Evolutionary conservation across 37 sponge, comb jelly and placozoan species (phyloP), one percentile per base, ranked within the genome.

Genomic region (Chondrosia reniformis): DNA sequence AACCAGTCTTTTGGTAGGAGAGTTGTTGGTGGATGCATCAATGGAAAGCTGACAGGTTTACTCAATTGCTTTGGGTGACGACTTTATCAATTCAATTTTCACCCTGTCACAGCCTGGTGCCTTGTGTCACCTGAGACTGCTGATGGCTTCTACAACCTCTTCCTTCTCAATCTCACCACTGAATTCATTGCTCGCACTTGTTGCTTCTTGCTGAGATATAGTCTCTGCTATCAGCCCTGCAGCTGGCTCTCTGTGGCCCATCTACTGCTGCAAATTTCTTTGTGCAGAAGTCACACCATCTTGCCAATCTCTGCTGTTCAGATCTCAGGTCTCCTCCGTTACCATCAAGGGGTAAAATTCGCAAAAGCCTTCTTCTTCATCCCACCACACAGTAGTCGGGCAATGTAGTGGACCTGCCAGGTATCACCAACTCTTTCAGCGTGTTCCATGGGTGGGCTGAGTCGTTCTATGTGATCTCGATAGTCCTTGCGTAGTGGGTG

Each of bases 101-200:
- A 49, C 54, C 54, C 54, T 49, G 54, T 49, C 54, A 49, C 54
- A 49, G 54, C 54, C 54, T 49, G 54, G 54, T 49, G 54, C 54
- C 54, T 49, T 49, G 54, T 49, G 54, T 49, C 17, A 17, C 54
- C 17, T 49, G 15, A 49, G 17, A 17, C 17, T 49, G 17, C 54
- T 49, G 54, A 49, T 49, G 54, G 54, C 54, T 17, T 49, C 54
- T 49, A 49, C 54, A 12, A 49, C 54, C 54, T 49, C 54, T 17
- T 49, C 54, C 54, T 49, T 49, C 54, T 49, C 17, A 49, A 49
- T 49, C 54, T 49, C 54, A 17, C 54, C 54, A 49, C 54, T 49
- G 54, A 17, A 17, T 49, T 17, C 54, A n/a, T 49, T 17, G 15
- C 54, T 49, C 17, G 54, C 15, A 17, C 17, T 17, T 49, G 54